Percentiles rank a stretch among this genome's conserved stretches.
Conservation (phyloP, 2,113 vertebrate species). For the Sinocyclocheilus grahami region DNA sequence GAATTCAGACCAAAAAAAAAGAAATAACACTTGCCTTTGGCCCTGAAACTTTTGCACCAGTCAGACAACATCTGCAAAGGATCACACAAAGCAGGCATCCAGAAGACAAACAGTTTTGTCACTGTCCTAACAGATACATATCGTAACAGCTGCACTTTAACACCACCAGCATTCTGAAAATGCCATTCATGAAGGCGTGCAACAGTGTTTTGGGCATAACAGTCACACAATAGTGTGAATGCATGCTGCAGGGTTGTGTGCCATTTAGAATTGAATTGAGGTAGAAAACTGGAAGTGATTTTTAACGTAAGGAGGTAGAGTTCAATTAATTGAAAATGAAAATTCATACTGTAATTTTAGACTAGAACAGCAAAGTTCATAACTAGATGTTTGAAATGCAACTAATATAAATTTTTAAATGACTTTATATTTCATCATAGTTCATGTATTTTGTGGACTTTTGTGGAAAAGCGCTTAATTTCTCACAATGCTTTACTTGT, state of each 20-base stretch:
- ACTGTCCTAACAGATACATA: slow-evolving; percentile 16
- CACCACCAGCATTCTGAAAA: slow-evolving; percentile 21
- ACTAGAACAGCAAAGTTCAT: not conserved
- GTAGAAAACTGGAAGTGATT: not conserved
- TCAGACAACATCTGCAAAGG: slow-evolving; percentile 16
- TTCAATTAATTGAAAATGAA: not conserved
- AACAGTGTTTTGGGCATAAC: slow-evolving; percentile 4
- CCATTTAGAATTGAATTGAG: not conserved
- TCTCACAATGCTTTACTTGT: no score
- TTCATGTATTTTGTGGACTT: no score
- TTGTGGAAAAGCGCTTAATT: no score
- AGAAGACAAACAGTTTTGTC: slow-evolving; percentile 4
- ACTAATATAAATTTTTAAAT: no score
- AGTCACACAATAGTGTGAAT: not conserved
- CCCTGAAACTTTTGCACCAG: slow-evolving; percentile 17
- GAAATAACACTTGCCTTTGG: slow-evolving; percentile 9
- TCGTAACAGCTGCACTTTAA: slow-evolving; percentile 43
- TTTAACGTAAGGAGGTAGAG: not conserved
- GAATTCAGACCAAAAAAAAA: not conserved
- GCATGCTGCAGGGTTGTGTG: not conserved
- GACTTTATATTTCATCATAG: no score
- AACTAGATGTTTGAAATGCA: no score
- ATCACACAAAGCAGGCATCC: not conserved
- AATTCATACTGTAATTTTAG: no score
- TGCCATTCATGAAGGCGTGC: slow-evolving; percentile 5